phyloP scores from a whole-genome alignment of 1,140 invertebrate genomes.

The Camponotus pennsylvanicus region DNA sequence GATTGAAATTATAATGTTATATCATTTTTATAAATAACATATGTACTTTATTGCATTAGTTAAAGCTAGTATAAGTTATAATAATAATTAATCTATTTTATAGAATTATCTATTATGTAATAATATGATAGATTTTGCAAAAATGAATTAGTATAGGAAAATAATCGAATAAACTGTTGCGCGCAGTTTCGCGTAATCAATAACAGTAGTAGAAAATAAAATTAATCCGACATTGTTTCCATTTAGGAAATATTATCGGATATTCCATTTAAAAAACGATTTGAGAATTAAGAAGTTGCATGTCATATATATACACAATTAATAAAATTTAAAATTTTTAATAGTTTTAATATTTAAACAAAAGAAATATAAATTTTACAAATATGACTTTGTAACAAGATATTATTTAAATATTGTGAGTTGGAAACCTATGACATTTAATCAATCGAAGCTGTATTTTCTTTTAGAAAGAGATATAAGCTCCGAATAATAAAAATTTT shows the following conservation, averaged over 20 bases:
- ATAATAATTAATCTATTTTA: too few species aligned
- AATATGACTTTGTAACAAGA: background rate
- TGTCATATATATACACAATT: background rate
- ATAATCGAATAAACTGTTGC: background rate
- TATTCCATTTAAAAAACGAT: background rate
- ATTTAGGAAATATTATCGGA: background rate
- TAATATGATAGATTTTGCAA: background rate
- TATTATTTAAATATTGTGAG: conserved; percentile 9
- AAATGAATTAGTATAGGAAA: background rate
- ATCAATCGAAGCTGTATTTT: background rate
- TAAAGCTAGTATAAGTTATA: background rate
- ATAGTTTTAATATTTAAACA: conserved; percentile 13
- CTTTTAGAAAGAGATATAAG: background rate
- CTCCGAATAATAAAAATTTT: conserved; percentile 10
- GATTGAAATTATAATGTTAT: background rate
- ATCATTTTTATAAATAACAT: background rate
- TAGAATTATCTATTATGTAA: too few species aligned
- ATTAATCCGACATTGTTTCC: conserved; percentile 24
- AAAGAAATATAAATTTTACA: conserved; percentile 38
- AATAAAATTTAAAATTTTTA: conserved; percentile 9
- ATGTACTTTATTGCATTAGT: background rate
- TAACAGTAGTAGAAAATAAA: conserved; percentile 20
- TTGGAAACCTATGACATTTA: conserved; percentile 22
- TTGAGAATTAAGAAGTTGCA: background rate
- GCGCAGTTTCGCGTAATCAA: background rate